These are phyloP conservation scores for Ptychadena robeensis DNA, from an alignment of 2,797 vertebrate genomes.

Conservation along the genomic window DNA sequence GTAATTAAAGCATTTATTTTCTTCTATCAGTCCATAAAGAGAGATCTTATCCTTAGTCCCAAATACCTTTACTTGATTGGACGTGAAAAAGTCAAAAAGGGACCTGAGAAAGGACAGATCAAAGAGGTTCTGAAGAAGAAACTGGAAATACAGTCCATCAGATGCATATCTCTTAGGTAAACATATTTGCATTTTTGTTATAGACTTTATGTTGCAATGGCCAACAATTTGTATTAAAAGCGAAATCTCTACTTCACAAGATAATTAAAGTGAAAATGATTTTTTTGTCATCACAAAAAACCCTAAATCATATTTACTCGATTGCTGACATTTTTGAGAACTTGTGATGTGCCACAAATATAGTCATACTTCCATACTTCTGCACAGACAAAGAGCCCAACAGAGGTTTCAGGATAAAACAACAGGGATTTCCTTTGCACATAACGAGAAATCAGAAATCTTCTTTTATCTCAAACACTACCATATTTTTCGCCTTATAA, in stretches of 20 bases:
- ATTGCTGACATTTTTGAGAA: too few species aligned
- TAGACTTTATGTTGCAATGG: neutral
- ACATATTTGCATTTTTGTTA: neutral
- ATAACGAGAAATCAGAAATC: too few species aligned
- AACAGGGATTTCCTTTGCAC: too few species aligned
- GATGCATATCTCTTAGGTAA: constrained; percentile 88
- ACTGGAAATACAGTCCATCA: constrained; percentile 84
- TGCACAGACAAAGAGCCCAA: too few species aligned
- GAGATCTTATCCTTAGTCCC: constrained; percentile 92
- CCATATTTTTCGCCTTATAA: too few species aligned
- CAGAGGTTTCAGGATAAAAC: too few species aligned
- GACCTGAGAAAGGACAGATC: constrained; percentile 93
- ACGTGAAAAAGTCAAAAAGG: constrained; percentile 94
- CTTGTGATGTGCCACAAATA: too few species aligned
- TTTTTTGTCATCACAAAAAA: too few species aligned
- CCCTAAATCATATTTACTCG: too few species aligned
- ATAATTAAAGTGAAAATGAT: neutral
- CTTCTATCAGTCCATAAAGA: constrained; percentile 84
- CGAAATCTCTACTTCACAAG: neutral
- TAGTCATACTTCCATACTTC: too few species aligned
- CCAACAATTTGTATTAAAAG: too few species aligned
- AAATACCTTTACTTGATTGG: constrained; percentile 94
- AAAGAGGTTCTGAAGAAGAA: constrained; percentile 94
- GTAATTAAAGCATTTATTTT: neutral
- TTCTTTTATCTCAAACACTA: too few species aligned